Base-by-base conservation (phyloP, 2,888 invertebrate genomes). In the Orchesella flavescens region DNA sequence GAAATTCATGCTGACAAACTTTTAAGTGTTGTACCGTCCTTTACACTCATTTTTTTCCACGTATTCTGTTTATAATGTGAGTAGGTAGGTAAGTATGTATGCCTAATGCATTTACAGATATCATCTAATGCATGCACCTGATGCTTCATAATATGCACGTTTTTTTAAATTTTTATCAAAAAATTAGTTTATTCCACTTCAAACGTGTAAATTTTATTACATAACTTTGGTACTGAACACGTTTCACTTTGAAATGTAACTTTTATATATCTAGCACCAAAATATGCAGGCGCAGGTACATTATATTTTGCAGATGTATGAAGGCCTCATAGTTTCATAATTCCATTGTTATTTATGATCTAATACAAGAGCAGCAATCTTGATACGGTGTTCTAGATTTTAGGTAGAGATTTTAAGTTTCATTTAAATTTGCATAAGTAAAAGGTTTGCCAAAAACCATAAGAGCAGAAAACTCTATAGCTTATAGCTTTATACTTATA, bases 1-100 rank as follows among this genome's bases (percentile, higher is more conserved):
- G 65, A 75, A 55, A 66, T 75, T 55, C 57, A 66, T 75, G 75
- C 66, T 75, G n/a, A 49, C 57, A 63, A 73, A 73, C 23, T 13
- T 53, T 61, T 57, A 17, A 10, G 57, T 19, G 4, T 19, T 57
- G 7, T 34, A 34, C 34, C 34, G 34, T 2, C 34, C 34, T 34
- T 34, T 34, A 34, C 34, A 34, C n/a, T n/a, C n/a, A n/a, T n/a
- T n/a, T n/a, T n/a, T n/a, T n/a, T n/a, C n/a, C n/a, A n/a, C n/a
- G n/a, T n/a, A n/a, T n/a, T n/a, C n/a, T n/a, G n/a, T n/a, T n/a
- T n/a, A n/a, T n/a, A n/a, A n/a, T n/a, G n/a, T n/a, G n/a, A n/a
- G n/a, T n/a, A n/a, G n/a, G n/a, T n/a, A n/a, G n/a, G n/a, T n/a
- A n/a, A n/a, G n/a, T n/a, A n/a, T n/a, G n/a, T n/a, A n/a, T n/a